These are phyloP conservation scores for Rutpela maculata DNA, from an alignment of 2,888 invertebrate species.

Conservation along the genomic window DNA sequence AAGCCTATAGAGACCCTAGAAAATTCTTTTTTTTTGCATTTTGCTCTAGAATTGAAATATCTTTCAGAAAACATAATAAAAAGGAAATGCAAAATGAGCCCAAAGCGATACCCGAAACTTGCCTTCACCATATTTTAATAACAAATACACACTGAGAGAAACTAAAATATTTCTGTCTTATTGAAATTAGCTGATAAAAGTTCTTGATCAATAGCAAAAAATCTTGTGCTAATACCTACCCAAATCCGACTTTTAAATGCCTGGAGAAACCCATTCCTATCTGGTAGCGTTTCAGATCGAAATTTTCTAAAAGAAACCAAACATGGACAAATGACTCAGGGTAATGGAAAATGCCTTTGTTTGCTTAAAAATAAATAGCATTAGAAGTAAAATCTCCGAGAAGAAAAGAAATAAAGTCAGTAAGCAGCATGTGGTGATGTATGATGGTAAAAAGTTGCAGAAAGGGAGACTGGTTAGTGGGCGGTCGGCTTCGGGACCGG, in stretches of 20 bases:
- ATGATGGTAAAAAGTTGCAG: constrained; percentile 61
- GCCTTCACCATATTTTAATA: too few species aligned
- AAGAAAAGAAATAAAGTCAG: constrained; percentile 53
- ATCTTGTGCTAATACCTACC: too few species aligned
- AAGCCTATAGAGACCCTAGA: too few species aligned
- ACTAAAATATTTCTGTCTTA: too few species aligned
- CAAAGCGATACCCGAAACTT: too few species aligned
- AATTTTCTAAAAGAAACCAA: constrained; percentile 40
- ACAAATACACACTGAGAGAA: too few species aligned
- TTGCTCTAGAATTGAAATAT: too few species aligned
- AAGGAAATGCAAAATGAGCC: too few species aligned
- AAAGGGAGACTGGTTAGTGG: constrained; percentile 54
- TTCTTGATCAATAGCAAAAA: too few species aligned
- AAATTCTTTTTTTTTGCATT: too few species aligned
- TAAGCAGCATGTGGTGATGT: constrained; percentile 59
- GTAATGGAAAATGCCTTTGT: constrained; percentile 58
- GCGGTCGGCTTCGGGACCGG: constrained; percentile 62
- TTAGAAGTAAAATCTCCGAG: constrained; percentile 47
- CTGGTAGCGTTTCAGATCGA: constrained; percentile 10
- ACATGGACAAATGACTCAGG: constrained; percentile 52
- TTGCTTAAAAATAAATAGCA: constrained; percentile 60
- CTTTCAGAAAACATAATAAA: too few species aligned
- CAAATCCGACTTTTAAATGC: background rate
- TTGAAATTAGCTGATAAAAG: too few species aligned
- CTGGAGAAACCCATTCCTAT: background rate